Evolutionary conservation across 1,140 invertebrate species (phyloP), one percentile per base, ranked within the genome.

Genomic region (Choristoneura fumiferana): DNA sequence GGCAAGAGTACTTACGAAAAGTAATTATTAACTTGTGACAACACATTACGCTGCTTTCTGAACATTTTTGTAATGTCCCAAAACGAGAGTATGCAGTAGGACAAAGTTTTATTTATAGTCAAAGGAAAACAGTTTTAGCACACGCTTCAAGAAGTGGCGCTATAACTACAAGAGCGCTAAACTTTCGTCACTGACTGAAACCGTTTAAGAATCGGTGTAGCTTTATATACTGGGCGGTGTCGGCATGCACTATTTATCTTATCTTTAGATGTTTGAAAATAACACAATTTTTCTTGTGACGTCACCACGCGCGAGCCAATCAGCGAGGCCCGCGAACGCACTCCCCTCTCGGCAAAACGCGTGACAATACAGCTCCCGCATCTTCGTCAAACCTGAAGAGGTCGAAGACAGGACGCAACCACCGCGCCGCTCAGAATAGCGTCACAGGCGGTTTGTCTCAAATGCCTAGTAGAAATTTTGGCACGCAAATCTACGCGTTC

Each of bases 301-400:
- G 80, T 83, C 81, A 83, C 67, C 14, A 13, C 2, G 15, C 34
- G 35, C 35, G 54, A 45, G 54, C 84, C 81, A 84, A 87, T 87
- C 36, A 59, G 60, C 63, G 58, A 37, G 33, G 22, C 18, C 36
- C 53, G 56, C 64, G 60, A 62, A 67, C 69, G 53, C 81, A 85
- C 80, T 84, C 84, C 84, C 79, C 71, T 76, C 58, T 60, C 57
- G 57, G 62, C 59, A 70, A 67, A 73, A 57, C 69, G 71, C 70
- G 71, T 76, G 76, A 86, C 71, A 65, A 18, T 37, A 66, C 9
- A 18, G 12, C 18, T 8, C 18, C 8, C 18, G 18, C 43, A 12
- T 13, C 17, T 45, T 45, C 17, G 18, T 37, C 35, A 12, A 49
- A 17, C 22, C 29, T 1, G 4, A 33, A 62, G 65, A 76, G 73